phyloP scores from a whole-genome alignment of 1,140 invertebrate genomes.

The Cotesia vestalis region DNA sequence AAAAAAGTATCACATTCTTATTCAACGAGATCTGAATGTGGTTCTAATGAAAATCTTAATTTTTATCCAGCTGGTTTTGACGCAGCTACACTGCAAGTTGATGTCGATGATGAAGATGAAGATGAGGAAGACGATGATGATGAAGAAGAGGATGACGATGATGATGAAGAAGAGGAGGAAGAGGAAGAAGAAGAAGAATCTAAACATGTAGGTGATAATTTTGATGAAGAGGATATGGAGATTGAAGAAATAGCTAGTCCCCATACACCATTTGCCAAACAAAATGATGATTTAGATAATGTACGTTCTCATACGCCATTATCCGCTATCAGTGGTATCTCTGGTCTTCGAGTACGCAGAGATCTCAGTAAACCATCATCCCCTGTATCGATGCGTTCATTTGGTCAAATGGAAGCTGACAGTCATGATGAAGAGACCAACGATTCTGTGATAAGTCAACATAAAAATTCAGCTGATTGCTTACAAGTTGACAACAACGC shows the following conservation, averaged over 20 bases:
- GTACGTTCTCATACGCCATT: slow-evolving; percentile 52
- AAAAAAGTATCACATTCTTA: slow-evolving; percentile 45
- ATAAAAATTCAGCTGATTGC: slow-evolving; percentile 63
- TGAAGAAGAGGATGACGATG: slow-evolving; percentile 54
- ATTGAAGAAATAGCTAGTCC: slow-evolving; percentile 49
- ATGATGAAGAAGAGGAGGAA: slow-evolving; percentile 38
- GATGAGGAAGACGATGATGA: slow-evolving; percentile 52
- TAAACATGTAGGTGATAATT: slow-evolving; percentile 40
- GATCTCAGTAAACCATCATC: slow-evolving; percentile 52
- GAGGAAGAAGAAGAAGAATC: slow-evolving; percentile 44
- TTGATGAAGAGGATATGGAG: slow-evolving; percentile 57
- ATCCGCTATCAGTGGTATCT: slow-evolving; percentile 51
- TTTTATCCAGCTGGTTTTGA: slow-evolving; percentile 55
- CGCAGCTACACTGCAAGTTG: slow-evolving; percentile 48
- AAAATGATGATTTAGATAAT: slow-evolving; percentile 39
- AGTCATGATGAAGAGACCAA: slow-evolving; percentile 45
- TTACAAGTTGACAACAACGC: slow-evolving; percentile 38
- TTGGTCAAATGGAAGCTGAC: slow-evolving; percentile 17
- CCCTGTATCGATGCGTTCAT: slow-evolving; percentile 46
- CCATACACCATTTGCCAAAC: slow-evolving; percentile 50
- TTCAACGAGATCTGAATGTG: slow-evolving; percentile 53
- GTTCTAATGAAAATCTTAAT: slow-evolving; percentile 55
- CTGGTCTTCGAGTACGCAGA: slow-evolving; percentile 49
- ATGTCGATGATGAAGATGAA: slow-evolving; percentile 63
- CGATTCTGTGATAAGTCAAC: slow-evolving; percentile 57